These are phyloP conservation scores for Pyrgilauda ruficollis DNA, from an alignment of 2,113 vertebrate genomes.

Conservation along the genomic window DNA sequence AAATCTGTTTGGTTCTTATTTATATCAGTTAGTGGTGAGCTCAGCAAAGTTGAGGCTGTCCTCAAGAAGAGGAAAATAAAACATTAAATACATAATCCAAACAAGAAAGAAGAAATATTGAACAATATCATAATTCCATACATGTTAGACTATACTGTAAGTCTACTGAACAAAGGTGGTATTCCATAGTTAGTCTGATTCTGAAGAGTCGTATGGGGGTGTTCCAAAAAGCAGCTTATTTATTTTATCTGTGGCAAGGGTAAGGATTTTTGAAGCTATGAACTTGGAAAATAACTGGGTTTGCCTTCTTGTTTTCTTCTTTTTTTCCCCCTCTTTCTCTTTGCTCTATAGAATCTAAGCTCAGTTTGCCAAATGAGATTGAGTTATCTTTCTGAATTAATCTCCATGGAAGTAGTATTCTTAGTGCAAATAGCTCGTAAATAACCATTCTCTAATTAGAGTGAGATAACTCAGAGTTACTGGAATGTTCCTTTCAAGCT, in stretches of 20 bases:
- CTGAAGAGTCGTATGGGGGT: neutral
- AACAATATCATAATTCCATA: neutral
- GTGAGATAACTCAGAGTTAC: neutral
- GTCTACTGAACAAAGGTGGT: neutral
- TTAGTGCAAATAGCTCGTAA: neutral
- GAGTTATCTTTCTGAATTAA: neutral
- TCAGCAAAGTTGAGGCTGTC: neutral
- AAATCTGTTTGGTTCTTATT: neutral
- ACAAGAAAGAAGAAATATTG: neutral
- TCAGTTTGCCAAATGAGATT: neutral
- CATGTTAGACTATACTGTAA: neutral
- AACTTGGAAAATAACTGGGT: neutral
- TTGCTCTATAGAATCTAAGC: neutral
- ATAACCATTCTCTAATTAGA: neutral
- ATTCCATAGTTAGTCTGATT: neutral
- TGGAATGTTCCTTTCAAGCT: conserved; percentile 41
- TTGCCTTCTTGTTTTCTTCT: neutral
- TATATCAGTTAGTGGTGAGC: neutral
- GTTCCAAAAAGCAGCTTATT: neutral
- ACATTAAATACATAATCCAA: neutral
- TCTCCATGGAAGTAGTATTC: neutral
- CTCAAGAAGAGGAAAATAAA: neutral
- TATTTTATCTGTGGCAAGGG: neutral
- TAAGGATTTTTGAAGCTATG: neutral
- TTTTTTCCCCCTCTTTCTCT: neutral